These are phyloP conservation scores for Anoura caudifer DNA, from an alignment of 2,113 vertebrate genomes.

Conservation along the genomic window DNA sequence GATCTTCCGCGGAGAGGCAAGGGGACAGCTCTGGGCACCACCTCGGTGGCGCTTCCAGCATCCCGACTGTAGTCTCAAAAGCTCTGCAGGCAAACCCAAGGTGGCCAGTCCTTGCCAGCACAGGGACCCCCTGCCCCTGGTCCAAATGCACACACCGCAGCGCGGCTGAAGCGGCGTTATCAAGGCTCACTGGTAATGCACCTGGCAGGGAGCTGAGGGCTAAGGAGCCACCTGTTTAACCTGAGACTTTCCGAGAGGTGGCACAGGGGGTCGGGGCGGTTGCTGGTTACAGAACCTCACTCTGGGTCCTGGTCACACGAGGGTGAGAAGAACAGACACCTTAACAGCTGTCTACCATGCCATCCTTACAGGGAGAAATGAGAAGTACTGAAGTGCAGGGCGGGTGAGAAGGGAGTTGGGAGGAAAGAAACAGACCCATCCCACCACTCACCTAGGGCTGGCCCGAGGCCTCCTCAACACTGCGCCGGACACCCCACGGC, in stretches of 20 bases:
- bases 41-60: neutral
- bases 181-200: neutral
- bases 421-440: neutral
- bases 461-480: neutral
- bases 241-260: neutral
- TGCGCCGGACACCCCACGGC: neutral
- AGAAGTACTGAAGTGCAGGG: neutral
- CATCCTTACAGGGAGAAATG: neutral
- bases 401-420: neutral
- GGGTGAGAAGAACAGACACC: neutral
- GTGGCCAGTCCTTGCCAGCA: neutral
- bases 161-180: neutral
- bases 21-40: no score
- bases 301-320: neutral
- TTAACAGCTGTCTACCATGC: neutral
- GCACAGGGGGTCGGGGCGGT: neutral
- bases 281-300: neutral
- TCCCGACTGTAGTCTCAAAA: neutral
- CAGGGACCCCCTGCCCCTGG: rapidly evolving
- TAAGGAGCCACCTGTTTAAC: neutral
- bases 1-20: neutral
- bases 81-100: neutral
- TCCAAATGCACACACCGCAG: neutral
- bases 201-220: neutral
- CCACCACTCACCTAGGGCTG: neutral